phyloP scores from a whole-genome alignment of 2,113 vertebrate genomes.

The Pseudopipra pipra region DNA sequence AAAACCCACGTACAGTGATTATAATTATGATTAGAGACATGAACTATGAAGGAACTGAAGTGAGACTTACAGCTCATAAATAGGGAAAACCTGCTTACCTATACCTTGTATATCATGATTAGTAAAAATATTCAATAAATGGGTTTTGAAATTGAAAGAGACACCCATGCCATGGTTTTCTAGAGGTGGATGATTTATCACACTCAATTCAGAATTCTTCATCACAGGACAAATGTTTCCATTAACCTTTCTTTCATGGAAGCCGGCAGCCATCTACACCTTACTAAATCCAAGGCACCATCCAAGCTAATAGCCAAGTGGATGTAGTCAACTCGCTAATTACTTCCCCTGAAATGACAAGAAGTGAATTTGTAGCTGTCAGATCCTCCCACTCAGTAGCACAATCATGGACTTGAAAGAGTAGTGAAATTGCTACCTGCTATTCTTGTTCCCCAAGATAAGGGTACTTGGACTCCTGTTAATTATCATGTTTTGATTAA shows the following conservation, averaged over 20 bases:
- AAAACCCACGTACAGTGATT: not conserved
- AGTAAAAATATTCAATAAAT: not conserved
- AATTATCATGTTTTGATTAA: conserved; percentile 64
- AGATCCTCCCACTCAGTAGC: not conserved
- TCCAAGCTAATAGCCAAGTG: not conserved
- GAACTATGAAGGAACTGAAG: not conserved
- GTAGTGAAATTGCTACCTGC: conserved; percentile 22
- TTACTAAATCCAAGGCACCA: not conserved
- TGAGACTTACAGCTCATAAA: fast-evolving
- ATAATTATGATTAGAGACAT: too few relatives aligned
- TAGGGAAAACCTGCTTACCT: not conserved
- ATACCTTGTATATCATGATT: not conserved
- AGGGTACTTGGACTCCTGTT: not conserved
- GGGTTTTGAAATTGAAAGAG: not conserved
- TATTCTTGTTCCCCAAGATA: not conserved
- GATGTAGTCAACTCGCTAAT: conserved; percentile 36
- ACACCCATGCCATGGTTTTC: not conserved
- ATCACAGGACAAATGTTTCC: not conserved
- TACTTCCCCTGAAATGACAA: conserved; percentile 8
- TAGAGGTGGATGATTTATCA: not conserved
- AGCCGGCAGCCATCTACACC: not conserved
- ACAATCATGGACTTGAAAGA: not conserved
- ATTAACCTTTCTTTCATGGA: conserved; percentile 34
- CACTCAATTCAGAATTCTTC: not conserved
- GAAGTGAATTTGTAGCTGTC: not conserved